Evolutionary conservation across 2,888 invertebrate genomes (phyloP), one percentile per base, ranked within the genome.

Genomic region (Leistus spinibarbis): DNA sequence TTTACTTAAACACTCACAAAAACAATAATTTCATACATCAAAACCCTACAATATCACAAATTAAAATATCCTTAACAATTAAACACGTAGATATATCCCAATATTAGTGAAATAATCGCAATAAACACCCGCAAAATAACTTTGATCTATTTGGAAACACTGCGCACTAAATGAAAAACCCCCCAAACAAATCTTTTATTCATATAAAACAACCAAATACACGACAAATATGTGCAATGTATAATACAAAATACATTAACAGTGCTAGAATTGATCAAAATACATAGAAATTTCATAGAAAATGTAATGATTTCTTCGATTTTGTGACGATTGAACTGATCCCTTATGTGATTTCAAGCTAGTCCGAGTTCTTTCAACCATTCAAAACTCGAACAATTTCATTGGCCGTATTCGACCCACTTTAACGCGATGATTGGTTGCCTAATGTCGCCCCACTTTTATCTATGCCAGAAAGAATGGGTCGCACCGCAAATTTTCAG

Each of bases 401-500:
- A 40, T 40, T 40, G 40, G 40, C 40, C 40, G 40, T 7, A 5
- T 40, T 40, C 40, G 1, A 13, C 7, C 0, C 40, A 40, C 7
- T 1, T 40, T 10, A 40, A 10, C 40, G 13, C 1, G 13, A 40
- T 40, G 40, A 40, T 40, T 40, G 1, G 40, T 40, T 40, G 40
- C 1, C 40, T 13, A 7, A 40, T 0, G 13, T 40, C 40, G 13
- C 40, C 40, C 40, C 40, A 40, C 40, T 40, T 10, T 40, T 40
- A 40, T 5, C 13, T 40, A 13, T 40, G 40, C 7, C 40, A 1
- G 40, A 40, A 40, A 40, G 40, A 40, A 40, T 13, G 40, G 7
- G 5, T 40, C 13, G 7, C 13, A n/a, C 40, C 13, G 40, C 4
- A 7, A 40, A 40, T 64, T 74, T 76, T 54, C 67, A 68, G 68